phyloP scores from a whole-genome alignment of 2,797 vertebrate genomes.

The Poecilia picta region DNA sequence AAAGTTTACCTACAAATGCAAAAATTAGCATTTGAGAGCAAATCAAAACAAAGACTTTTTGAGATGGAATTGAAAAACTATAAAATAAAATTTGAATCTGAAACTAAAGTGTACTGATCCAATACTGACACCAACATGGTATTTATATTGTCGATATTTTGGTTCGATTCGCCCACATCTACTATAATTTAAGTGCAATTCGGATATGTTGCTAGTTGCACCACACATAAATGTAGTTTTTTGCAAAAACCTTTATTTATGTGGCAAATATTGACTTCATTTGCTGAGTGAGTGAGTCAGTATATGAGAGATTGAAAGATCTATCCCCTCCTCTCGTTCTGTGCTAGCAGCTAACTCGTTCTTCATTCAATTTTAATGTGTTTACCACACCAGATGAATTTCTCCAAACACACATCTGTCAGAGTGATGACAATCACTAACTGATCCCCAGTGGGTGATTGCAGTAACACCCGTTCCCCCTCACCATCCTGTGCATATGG shows the following conservation, averaged over 20 bases:
- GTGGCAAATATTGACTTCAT: conserved; percentile 54
- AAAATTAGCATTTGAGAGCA: no score
- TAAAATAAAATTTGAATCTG: no score
- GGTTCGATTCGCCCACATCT: no score
- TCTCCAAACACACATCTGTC: conserved; percentile 60
- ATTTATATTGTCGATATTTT: no score
- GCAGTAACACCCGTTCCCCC: conserved; percentile 26
- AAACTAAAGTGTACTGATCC: no score
- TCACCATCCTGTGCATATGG: background rate
- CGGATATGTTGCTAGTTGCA: conserved; percentile 8
- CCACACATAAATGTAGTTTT: conserved; percentile 17
- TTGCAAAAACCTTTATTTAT: conserved; percentile 55
- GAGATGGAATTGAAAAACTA: no score
- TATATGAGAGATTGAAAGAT: conserved; percentile 30
- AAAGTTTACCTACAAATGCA: no score
- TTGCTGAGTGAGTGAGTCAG: conserved; percentile 50
- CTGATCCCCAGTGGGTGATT: conserved; percentile 33
- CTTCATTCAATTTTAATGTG: conserved; percentile 60
- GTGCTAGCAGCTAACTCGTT: conserved; percentile 28
- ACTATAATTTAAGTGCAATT: conserved; percentile 4
- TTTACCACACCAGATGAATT: conserved; percentile 62
- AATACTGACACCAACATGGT: no score
- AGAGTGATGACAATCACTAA: conserved; percentile 25
- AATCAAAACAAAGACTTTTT: no score
- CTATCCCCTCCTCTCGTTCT: conserved; percentile 35